Evolutionary conservation across 2,888 invertebrate genomes (phyloP).

Genomic region (Thereva unica): DNA sequence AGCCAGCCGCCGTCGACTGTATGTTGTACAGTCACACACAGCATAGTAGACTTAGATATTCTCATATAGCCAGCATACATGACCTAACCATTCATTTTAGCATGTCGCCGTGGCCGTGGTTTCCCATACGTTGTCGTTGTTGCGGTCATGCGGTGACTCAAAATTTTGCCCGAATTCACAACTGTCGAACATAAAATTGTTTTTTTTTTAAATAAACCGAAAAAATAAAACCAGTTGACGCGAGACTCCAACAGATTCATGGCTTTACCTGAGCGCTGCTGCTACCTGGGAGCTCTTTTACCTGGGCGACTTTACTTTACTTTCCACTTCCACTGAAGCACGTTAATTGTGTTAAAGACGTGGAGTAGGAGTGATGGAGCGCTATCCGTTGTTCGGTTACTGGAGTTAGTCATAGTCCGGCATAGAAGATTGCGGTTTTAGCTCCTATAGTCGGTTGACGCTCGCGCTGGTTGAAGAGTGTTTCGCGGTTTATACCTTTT

Average conservation of each 20-base stretch:
- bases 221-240: too few relatives aligned
- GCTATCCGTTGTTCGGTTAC: not conserved
- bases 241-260: too few relatives aligned
- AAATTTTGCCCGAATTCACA: slow-evolving; percentile 2
- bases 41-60: too few relatives aligned
- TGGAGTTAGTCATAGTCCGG: slow-evolving; percentile 20
- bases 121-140: slow-evolving; percentile 23
- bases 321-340: slow-evolving; percentile 31
- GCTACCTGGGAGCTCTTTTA: too few relatives aligned
- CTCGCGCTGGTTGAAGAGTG: slow-evolving; percentile 22
- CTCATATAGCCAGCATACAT: not conserved
- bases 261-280: too few relatives aligned
- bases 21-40: too few relatives aligned
- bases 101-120: slow-evolving; percentile 21
- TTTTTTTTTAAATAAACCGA: too few relatives aligned
- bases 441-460: not conserved
- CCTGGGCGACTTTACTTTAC: slow-evolving; percentile 5
- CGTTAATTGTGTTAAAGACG: slow-evolving; percentile 32
- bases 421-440: too few relatives aligned
- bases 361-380: slow-evolving; percentile 13
- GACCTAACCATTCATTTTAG: slow-evolving; percentile 27
- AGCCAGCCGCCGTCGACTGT: slow-evolving; percentile 2
- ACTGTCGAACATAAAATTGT: not conserved
- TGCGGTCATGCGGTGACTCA: slow-evolving; percentile 15
- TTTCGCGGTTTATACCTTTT: slow-evolving; percentile 10